Evolutionary conservation across 2,888 invertebrate species (phyloP).

Genomic region (Pheosia tremula): DNA sequence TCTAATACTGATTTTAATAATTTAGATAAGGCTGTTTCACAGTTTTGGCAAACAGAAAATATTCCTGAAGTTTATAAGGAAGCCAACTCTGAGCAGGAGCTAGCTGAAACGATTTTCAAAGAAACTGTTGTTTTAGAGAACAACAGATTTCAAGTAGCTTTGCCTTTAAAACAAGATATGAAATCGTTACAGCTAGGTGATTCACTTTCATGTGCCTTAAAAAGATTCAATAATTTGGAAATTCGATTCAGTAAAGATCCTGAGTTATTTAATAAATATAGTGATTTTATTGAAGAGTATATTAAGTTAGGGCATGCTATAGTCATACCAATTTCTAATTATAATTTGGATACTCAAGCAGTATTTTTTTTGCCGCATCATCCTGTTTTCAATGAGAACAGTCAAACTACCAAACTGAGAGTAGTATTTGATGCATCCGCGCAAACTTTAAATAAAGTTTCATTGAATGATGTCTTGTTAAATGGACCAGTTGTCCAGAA

Average conservation of each 20-base stretch:
- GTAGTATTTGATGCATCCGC: constrained; percentile 6
- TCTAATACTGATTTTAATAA: background rate
- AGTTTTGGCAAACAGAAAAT: constrained; percentile 11
- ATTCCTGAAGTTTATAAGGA: constrained; percentile 15
- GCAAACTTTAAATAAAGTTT: constrained; percentile 13
- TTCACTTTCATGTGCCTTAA: constrained; percentile 14
- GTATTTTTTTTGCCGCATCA: constrained; percentile 4
- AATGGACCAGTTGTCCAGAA: constrained; percentile 26
- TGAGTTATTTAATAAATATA: background rate
- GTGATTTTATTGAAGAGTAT: constrained; percentile 1
- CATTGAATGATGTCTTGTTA: constrained; percentile 22
- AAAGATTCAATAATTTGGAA: constrained; percentile 18
- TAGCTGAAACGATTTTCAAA: constrained; percentile 12
- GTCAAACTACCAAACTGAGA: background rate
- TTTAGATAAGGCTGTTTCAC: background rate
- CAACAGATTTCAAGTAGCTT: constrained; percentile 9
- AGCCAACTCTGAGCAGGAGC: constrained; percentile 12
- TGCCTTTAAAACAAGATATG: constrained; percentile 12
- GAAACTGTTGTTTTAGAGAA: constrained; percentile 8
- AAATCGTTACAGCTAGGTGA: constrained; percentile 13
- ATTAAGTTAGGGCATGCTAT: constrained; percentile 1
- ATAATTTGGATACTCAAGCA: background rate
- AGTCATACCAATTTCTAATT: background rate
- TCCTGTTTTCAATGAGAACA: background rate
- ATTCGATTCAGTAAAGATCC: constrained; percentile 6